A percentile compares a stretch with the other conserved stretches of the same genome.
These are phyloP conservation scores for Hypsibius dujardini DNA, from an alignment of 1,140 invertebrate genomes.

Conservation along the genomic window DNA sequence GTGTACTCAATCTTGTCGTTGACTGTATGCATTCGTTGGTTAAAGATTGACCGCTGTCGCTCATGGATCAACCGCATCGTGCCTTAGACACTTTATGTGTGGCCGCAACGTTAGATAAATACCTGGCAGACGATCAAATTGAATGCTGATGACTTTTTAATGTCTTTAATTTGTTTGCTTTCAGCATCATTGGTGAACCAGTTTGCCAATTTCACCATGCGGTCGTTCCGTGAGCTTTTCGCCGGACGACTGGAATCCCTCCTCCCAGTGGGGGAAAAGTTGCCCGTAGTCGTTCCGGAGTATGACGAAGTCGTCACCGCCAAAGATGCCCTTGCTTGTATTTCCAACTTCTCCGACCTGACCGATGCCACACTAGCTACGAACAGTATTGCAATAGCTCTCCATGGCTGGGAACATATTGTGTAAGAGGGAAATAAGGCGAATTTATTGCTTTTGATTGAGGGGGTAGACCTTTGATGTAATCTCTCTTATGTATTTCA, in stretches of 20 bases:
- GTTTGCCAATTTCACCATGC: not conserved
- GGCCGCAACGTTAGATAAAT: not conserved
- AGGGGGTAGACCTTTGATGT: too few species aligned
- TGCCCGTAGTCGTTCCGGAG: not conserved
- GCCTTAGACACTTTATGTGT: not conserved
- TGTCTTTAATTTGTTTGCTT: not conserved
- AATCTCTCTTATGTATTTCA: too few species aligned
- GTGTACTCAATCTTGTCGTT: not conserved
- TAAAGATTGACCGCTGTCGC: not conserved
- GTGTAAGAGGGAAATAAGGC: not conserved
- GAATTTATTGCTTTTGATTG: not conserved
- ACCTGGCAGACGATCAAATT: too few species aligned
- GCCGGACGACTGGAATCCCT: not conserved
- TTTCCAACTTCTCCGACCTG: not conserved
- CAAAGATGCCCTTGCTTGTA: not conserved
- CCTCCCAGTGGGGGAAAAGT: not conserved
- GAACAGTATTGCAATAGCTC: not conserved
- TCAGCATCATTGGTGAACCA: conserved; percentile 1
- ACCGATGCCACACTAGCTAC: not conserved
- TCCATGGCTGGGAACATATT: not conserved
- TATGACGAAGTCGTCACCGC: not conserved
- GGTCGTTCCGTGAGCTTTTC: not conserved
- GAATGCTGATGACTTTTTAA: too few species aligned
- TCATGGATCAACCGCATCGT: not conserved
- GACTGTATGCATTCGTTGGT: not conserved